phyloP scores from a whole-genome alignment of 2,797 vertebrate species.

The Ficedula albicollis region DNA sequence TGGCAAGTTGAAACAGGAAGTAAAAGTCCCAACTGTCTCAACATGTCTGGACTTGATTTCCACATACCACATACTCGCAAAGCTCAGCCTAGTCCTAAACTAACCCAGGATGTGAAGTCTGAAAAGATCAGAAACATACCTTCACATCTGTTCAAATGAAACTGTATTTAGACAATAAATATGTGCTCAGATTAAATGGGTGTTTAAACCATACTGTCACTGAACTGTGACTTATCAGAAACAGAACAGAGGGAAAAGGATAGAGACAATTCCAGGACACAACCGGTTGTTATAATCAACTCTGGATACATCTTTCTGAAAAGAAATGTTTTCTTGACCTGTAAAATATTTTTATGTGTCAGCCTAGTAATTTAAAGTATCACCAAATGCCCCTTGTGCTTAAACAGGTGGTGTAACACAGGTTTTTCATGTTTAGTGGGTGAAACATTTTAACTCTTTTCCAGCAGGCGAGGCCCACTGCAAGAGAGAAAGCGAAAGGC shows the following conservation, averaged over 20 bases:
- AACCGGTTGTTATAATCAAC: neutral
- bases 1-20: neutral
- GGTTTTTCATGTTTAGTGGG: neutral
- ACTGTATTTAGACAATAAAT: neutral
- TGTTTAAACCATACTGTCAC: neutral
- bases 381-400: neutral
- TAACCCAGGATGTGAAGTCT: neutral
- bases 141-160: neutral
- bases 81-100: neutral
- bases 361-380: neutral
- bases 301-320: neutral
- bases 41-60: constrained; percentile 6
- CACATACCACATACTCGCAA: neutral
- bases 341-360: neutral
- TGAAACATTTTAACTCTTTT: neutral
- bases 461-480: neutral
- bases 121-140: neutral
- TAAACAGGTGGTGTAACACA: neutral
- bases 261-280: neutral
- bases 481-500: fast-evolving
- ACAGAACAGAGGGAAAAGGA: neutral
- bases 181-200: fast-evolving
- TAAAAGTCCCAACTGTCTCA: neutral
- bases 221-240: neutral
- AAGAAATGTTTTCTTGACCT: neutral